Conservation (phyloP, 2,797 vertebrate genomes). For the Periophthalmus magnuspinnatus region DNA sequence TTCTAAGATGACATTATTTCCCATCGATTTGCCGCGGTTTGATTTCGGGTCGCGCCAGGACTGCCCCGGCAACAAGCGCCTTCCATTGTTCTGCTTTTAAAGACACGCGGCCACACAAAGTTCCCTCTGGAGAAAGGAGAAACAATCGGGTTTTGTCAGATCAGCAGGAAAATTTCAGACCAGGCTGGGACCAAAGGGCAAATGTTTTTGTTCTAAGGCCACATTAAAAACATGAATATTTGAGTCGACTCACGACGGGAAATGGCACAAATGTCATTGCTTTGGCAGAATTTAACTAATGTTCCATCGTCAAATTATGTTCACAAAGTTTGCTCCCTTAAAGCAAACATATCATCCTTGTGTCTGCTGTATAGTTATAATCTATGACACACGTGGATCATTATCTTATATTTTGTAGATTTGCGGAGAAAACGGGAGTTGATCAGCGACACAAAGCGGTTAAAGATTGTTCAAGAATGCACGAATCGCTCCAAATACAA, state of each 20-base stretch:
- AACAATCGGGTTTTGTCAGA: conserved; percentile 41
- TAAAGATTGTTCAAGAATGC: no score
- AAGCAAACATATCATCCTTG: no score
- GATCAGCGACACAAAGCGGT: no score
- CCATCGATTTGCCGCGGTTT: conserved; percentile 70
- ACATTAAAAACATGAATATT: conserved; percentile 8
- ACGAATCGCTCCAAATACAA: no score
- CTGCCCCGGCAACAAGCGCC: conserved; percentile 57
- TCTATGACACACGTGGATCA: no score
- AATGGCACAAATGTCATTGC: conserved; percentile 8
- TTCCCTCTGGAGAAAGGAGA: conserved; percentile 39
- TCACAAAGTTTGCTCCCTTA: neutral
- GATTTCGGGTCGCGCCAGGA: conserved; percentile 63
- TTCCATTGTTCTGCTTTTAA: conserved; percentile 67
- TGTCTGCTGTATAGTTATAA: no score
- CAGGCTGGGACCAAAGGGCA: conserved; percentile 20
- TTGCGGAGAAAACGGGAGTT: no score
- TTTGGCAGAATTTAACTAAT: neutral
- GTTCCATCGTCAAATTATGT: neutral
- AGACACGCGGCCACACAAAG: conserved; percentile 56
- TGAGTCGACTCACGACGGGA: neutral
- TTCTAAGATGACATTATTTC: conserved; percentile 78
- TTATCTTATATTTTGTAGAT: no score
- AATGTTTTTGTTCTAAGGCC: conserved; percentile 11
- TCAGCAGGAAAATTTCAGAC: conserved; percentile 26